These are phyloP conservation scores for Endotricha flammealis DNA, from an alignment of 2,888 invertebrate genomes.

Conservation along the genomic window DNA sequence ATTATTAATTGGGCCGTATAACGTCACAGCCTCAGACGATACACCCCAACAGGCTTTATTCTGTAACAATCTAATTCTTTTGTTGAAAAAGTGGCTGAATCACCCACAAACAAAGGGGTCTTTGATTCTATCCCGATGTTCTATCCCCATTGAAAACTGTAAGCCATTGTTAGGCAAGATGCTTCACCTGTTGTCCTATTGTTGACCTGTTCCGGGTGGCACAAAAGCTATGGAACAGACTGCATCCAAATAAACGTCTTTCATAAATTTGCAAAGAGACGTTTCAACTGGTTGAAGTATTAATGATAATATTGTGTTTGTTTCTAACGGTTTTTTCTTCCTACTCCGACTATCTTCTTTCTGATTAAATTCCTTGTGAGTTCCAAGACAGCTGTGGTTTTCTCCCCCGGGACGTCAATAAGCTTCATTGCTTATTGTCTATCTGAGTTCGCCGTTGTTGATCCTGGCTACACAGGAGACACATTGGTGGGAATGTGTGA, in stretches of 20 bases:
- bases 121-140: neutral
- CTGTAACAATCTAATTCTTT: neutral
- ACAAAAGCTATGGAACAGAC: conserved; percentile 1
- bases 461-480: no score
- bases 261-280: neutral
- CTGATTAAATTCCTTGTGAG: no score
- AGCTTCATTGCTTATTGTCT: no score
- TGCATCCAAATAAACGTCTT: neutral
- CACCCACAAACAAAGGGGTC: neutral
- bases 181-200: conserved; percentile 23
- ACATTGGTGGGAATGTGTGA: no score
- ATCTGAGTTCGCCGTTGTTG: no score
- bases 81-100: conserved; percentile 1
- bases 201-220: conserved; percentile 16
- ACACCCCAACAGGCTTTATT: neutral
- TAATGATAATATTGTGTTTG: conserved; percentile 7
- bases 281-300: neutral
- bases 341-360: no score
- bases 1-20: neutral
- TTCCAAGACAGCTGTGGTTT: no score
- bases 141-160: neutral
- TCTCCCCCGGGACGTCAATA: no score
- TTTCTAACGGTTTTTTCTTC: no score
- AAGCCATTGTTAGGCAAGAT: conserved; percentile 4
- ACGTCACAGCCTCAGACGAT: neutral